Base-by-base conservation (phyloP, 1,140 invertebrate genomes). In the Meloidogyne floridensis region DNA sequence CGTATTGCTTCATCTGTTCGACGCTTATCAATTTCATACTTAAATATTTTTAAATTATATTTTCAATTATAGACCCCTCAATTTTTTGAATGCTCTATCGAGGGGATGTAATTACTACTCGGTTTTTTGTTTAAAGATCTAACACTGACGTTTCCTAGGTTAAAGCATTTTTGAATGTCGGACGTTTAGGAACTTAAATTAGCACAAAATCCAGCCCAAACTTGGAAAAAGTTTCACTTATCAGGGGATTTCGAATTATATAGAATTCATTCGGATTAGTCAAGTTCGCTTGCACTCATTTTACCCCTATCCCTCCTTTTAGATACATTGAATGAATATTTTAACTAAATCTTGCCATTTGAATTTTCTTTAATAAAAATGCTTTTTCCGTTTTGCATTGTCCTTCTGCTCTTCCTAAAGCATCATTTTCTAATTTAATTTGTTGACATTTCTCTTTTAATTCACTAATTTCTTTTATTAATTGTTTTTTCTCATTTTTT, bases 321-420 rank as follows among this genome's bases (percentile, higher is more conserved):
- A 32, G 32, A 32, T 32, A 32, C 32, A 32, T 32, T 32, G 32
- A 32, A 32, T 32, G 32, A 32, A 75, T 15, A n/a, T 75, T 75
- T 15, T 53, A 11, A 15, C 42, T 74, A 51, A 8, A 82, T 87
- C 81, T 84, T 72, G 89, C 88, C 80, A 88, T 75, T 82, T 89
- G 89, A 74, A 89, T 90, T 74, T 88, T 89, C 82, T 90, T 90
- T 13, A 89, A 15, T n/a, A 89, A 81, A 65, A 81, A 82, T 13
- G 81, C 77, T 71, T 87, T 86, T 77, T 89, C 88, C 9, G 83
- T 81, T 75, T 89, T 90, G 85, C 88, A 89, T 77, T 88, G 84
- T 69, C 89, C 88, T 47, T 88, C 72, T 47, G 81, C 53, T 13
- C 82, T 82, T 15, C 47, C 75, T 51, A 84, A 76, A 71, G 75